These are phyloP conservation scores for Calephelis nemesis DNA, from an alignment of 1,140 invertebrate species.

Conservation along the genomic window DNA sequence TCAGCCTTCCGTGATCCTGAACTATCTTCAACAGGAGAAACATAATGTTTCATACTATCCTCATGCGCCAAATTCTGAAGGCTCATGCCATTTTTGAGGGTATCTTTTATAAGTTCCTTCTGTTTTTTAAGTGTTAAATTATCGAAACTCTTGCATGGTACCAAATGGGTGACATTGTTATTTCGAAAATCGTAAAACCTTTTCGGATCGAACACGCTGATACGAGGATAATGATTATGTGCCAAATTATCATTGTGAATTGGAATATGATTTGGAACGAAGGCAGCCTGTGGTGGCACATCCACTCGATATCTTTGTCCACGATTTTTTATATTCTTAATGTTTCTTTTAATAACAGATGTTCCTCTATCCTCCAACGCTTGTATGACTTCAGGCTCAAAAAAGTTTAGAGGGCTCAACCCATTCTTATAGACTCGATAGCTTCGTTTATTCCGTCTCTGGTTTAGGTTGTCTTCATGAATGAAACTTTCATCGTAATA, in stretches of 20 bases:
- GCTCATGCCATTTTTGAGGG: slow-evolving; percentile 58
- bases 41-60: slow-evolving; percentile 58
- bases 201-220: slow-evolving; percentile 58
- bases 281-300: slow-evolving; percentile 21
- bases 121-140: slow-evolving; percentile 56
- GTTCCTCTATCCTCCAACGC: slow-evolving; percentile 61
- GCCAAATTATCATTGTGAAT: slow-evolving; percentile 47
- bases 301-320: slow-evolving; percentile 52
- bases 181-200: slow-evolving; percentile 66
- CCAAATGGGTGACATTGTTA: slow-evolving; percentile 56
- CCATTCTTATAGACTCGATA: slow-evolving; percentile 76
- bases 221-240: slow-evolving; percentile 47
- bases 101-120: slow-evolving; percentile 40
- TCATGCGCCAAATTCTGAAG: slow-evolving; percentile 65
- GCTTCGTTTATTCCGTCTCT: slow-evolving; percentile 75
- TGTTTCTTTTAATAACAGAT: slow-evolving; percentile 67
- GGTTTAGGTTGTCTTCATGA: slow-evolving; percentile 73
- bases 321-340: slow-evolving; percentile 68
- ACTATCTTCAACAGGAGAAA: slow-evolving; percentile 52
- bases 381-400: slow-evolving; percentile 54
- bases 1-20: slow-evolving; percentile 43
- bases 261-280: slow-evolving; percentile 27
- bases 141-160: slow-evolving; percentile 69
- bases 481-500: slow-evolving; percentile 79
- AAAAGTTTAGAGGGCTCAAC: slow-evolving; percentile 46